Conservation (phyloP, 2,797 vertebrate species). For the Sphenopsis melanotis region DNA sequence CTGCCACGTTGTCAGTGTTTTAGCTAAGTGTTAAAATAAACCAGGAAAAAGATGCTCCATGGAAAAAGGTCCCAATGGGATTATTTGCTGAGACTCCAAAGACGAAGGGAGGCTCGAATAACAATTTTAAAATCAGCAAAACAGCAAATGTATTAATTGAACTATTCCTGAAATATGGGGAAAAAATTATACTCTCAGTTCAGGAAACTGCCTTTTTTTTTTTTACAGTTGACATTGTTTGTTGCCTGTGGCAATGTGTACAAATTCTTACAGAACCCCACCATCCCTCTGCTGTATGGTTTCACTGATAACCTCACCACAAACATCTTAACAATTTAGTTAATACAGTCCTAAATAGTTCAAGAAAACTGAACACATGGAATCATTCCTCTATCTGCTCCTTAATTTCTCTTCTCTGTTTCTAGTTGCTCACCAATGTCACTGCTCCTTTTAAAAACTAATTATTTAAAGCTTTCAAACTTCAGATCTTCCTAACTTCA, state of each 20-base stretch:
- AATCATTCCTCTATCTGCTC: not conserved
- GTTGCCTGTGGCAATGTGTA: not conserved
- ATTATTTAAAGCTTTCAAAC: not conserved
- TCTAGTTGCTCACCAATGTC: not conserved
- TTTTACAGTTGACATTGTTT: not conserved
- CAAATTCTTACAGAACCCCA: not conserved
- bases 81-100: not conserved
- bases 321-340: not conserved
- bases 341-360: not conserved
- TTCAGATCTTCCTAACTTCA: not conserved
- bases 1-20: not conserved
- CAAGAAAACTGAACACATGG: not conserved
- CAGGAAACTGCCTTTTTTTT: not conserved
- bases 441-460: not conserved
- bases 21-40: not conserved
- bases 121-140: not conserved
- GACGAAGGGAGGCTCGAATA: not conserved
- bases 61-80: not conserved
- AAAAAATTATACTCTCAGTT: not conserved
- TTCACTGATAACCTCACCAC: not conserved
- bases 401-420: not conserved
- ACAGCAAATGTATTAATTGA: not conserved
- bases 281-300: not conserved
- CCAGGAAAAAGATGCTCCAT: not conserved
- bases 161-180: not conserved